These are phyloP conservation scores for Drosophila kanapiae DNA, from an alignment of 1,140 invertebrate genomes.

Conservation along the genomic window DNA sequence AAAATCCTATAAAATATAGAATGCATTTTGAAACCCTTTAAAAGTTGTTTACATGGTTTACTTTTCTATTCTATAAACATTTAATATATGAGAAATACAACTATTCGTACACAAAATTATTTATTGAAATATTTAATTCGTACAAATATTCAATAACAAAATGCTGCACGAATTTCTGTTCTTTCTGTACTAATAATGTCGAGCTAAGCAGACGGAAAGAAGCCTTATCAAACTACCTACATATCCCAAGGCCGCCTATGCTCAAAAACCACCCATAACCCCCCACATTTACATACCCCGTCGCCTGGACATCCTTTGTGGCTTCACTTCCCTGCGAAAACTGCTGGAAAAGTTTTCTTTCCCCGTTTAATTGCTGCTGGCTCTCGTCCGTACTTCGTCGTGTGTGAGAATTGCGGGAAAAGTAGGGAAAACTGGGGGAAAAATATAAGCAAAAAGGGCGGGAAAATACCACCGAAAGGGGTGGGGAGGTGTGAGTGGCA, in stretches of 20 bases:
- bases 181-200: constrained; percentile 19
- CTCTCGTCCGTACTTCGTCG: constrained; percentile 14
- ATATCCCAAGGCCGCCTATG: constrained; percentile 16
- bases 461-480: background rate
- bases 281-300: constrained; percentile 49
- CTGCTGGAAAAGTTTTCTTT: constrained; percentile 67
- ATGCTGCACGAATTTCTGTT: background rate
- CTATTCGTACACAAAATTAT: too few species aligned
- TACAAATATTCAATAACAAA: background rate
- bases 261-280: background rate
- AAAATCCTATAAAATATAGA: rapidly evolving
- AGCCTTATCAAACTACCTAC: constrained; percentile 16
- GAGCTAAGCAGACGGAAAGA: constrained; percentile 9
- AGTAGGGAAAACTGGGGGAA: background rate
- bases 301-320: constrained; percentile 52
- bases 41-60: background rate
- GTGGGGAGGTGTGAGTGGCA: background rate
- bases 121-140: too few species aligned
- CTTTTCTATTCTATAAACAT: background rate
- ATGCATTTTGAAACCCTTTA: background rate
- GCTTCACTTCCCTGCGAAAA: constrained; percentile 55
- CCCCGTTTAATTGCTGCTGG: constrained; percentile 69
- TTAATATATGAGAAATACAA: background rate
- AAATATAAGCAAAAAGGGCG: constrained; percentile 1
- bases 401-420: constrained; percentile 26